A percentile compares a stretch with the other conserved stretches of the same genome.
These are phyloP conservation scores for Ptychodera flava DNA, from an alignment of 35 echinoderm and acorn worm species.

Conservation along the genomic window DNA sequence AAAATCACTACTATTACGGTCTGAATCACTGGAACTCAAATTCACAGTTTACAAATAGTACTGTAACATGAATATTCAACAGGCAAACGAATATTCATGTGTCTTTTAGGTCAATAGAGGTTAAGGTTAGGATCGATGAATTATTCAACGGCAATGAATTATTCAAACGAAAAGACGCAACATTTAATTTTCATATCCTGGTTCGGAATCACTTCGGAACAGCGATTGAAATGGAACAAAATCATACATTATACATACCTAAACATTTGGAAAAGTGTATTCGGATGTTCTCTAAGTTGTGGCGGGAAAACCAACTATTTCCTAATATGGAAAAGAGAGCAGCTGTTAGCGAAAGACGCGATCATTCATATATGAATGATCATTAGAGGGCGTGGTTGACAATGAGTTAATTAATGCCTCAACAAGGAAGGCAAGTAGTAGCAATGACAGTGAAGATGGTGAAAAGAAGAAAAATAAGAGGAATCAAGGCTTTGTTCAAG, in stretches of 20 bases:
- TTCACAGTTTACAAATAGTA: not conserved
- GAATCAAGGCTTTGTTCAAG: not conserved
- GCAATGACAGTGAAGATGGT: not conserved
- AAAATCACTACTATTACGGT: not conserved
- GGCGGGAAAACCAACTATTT: not conserved
- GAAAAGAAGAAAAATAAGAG: not conserved
- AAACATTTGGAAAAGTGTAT: not conserved
- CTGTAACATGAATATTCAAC: not conserved
- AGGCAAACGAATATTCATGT: not conserved
- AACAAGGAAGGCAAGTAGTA: not conserved
- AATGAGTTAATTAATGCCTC: not conserved
- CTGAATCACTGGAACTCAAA: too few relatives aligned
- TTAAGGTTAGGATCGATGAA: not conserved
- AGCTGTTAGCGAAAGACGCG: not conserved
- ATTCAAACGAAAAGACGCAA: not conserved
- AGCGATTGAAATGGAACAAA: not conserved
- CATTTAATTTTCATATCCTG: not conserved
- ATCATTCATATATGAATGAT: not conserved
- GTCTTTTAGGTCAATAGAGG: not conserved
- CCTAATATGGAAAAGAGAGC: not conserved
- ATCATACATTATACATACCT: not conserved
- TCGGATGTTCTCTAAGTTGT: not conserved
- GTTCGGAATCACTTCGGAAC: not conserved
- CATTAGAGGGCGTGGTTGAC: not conserved
- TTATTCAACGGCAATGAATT: not conserved